A percentile compares a stretch with the other conserved stretches of the same genome.
These are phyloP conservation scores for human (Homo sapiens) DNA, from an alignment of 2,113 vertebrate genomes.

Conservation along the genomic window DNA sequence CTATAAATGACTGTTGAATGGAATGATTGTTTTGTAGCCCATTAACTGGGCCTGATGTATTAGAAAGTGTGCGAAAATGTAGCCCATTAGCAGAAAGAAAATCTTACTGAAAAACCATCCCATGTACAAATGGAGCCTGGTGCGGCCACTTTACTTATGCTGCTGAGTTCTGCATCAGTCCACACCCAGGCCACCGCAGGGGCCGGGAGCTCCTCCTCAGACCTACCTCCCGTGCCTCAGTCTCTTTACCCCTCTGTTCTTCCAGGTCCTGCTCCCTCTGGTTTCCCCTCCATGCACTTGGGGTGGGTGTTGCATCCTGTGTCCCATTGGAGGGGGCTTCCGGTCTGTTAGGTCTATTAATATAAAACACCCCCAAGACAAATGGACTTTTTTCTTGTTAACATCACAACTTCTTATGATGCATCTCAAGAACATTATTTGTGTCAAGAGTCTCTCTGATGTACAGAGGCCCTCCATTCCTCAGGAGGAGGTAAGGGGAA, in stretches of 20 bases:
- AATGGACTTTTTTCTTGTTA: background rate
- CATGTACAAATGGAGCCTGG: accelerated
- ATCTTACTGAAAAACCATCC: background rate
- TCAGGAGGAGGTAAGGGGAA: background rate
- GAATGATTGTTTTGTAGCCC: background rate
- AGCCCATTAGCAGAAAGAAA: background rate
- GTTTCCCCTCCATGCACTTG: background rate
- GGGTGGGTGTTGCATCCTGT: background rate
- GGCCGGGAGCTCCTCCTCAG: background rate
- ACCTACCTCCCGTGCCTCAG: background rate
- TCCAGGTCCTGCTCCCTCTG: background rate
- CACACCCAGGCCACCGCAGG: background rate
- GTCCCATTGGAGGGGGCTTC: background rate
- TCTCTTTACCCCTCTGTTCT: background rate
- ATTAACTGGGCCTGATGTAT: background rate
- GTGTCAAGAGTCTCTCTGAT: background rate
- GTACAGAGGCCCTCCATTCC: background rate
- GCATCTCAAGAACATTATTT: background rate
- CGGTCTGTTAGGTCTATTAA: background rate
- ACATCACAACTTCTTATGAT: background rate
- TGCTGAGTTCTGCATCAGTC: background rate
- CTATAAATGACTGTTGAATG: constrained; percentile 21
- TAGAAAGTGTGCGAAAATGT: background rate
- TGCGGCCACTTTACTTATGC: background rate
- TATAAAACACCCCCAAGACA: background rate